These are phyloP conservation scores for Syrmaticus mikado DNA, from an alignment of 2,113 vertebrate genomes.

Conservation along the genomic window DNA sequence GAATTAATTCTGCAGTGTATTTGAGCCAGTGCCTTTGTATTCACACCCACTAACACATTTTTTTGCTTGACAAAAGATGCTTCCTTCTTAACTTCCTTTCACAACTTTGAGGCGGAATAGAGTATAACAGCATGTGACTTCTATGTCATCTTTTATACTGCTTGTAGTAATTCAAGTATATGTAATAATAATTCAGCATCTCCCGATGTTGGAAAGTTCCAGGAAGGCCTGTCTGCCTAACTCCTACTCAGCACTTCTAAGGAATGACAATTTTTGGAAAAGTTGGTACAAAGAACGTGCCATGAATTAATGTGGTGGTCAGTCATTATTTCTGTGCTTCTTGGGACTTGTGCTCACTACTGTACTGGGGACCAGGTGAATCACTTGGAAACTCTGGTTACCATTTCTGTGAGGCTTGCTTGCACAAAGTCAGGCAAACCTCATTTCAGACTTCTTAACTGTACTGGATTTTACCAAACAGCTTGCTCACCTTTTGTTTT, in stretches of 20 bases:
- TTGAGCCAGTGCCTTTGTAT: background rate
- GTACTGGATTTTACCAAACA: background rate
- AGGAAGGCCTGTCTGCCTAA: background rate
- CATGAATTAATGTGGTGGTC: background rate
- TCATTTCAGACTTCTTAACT: background rate
- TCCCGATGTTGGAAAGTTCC: background rate
- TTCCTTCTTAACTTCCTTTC: background rate
- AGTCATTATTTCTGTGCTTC: background rate
- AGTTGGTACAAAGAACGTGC: background rate
- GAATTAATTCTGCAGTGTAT: background rate
- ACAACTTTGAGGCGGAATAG: background rate
- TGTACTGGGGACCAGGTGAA: background rate
- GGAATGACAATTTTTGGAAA: background rate
- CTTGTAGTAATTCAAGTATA: background rate
- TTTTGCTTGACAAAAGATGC: background rate
- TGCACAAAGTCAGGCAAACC: background rate
- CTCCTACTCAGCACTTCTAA: background rate
- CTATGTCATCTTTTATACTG: background rate
- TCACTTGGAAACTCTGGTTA: background rate
- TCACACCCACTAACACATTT: background rate
- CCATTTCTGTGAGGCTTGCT: background rate
- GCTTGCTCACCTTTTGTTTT: background rate
- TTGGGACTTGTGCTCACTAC: background rate
- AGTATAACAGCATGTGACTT: background rate
- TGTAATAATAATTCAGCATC: background rate